Evolutionary conservation across 2,888 invertebrate species (phyloP).

Genomic region (Caenorhabditis japonica): DNA sequence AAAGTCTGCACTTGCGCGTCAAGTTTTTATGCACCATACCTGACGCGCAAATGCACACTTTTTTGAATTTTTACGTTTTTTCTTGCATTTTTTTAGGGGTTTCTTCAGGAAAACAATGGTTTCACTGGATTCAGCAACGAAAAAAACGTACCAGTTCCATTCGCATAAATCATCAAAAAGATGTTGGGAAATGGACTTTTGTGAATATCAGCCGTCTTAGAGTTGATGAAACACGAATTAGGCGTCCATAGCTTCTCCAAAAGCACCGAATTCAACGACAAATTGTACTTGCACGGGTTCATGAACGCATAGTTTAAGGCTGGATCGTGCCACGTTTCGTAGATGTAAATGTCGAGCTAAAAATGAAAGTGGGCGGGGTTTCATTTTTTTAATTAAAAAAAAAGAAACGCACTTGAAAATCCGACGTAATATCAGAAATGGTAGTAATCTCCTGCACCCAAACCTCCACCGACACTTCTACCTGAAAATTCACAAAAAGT

Average conservation of each 20-base stretch:
- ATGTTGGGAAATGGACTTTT: conserved; percentile 77
- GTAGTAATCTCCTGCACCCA: conserved; percentile 77
- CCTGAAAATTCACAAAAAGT: conserved; percentile 43
- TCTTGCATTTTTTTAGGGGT: too few species aligned
- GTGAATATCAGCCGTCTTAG: conserved; percentile 77
- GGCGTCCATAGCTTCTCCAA: conserved; percentile 68
- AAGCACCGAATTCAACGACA: conserved; percentile 73
- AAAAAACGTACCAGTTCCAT: conserved; percentile 71
- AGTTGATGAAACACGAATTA: conserved; percentile 77
- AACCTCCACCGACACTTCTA: conserved; percentile 73
- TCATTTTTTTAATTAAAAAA: background rate
- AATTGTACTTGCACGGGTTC: conserved; percentile 77
- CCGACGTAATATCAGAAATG: conserved; percentile 75
- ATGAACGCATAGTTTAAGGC: conserved; percentile 72
- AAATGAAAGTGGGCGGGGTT: conserved; percentile 37
- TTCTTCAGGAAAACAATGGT: too few species aligned
- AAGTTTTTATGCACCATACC: too few species aligned
- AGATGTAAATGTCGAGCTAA: conserved; percentile 77
- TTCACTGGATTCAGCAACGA: too few species aligned
- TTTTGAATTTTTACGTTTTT: too few species aligned
- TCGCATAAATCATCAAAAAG: conserved; percentile 77
- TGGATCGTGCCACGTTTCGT: conserved; percentile 77
- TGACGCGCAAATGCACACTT: too few species aligned
- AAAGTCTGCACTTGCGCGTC: too few species aligned
- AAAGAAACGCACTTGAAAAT: conserved; percentile 67